Base-by-base conservation (phyloP, 1,140 invertebrate genomes). In the Chlorops oryzae region DNA sequence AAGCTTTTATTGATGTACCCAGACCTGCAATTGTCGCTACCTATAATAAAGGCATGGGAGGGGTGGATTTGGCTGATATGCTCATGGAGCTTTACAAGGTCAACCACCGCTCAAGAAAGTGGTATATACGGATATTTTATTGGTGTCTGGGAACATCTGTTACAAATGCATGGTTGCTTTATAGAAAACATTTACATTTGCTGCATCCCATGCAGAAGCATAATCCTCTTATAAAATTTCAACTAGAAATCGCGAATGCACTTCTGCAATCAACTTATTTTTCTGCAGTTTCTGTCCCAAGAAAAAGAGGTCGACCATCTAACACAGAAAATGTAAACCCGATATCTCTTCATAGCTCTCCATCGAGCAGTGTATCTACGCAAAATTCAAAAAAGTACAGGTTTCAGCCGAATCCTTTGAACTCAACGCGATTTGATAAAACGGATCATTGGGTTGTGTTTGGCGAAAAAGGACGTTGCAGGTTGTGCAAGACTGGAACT, bases 361-460 rank as follows among this genome's bases (percentile, higher is more conserved):
- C 49, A 45, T 47, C 47, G 39, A 55, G 44, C 38, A 47, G 50
- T 43, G 25, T 54, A 28, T 51, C 39, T 43, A 51, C 24, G n/a
- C 20, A 32, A 2, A 37, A 24, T 34, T 41, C 20, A 48, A 45
- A 45, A 43, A 56, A 52, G 27, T 58, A 50, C 7, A 52, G 21
- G 34, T 55, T 57, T 20, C 45, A 50, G 51, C 32, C 32, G 15
- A 23, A 48, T 48, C 45, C 50, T 47, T 18, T 24, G 48, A n/a
- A 20, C 15, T 44, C 32, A 17, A 13, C 27, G 49, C 52, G 49
- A 40, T 52, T 47, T 37, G 52, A 57, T 51, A 49, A 47, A 21
- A 9, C 51, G 52, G 49, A 54, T 41, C 46, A 57, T 49, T 57
- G 49, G 41, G 48, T 51, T 12, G 55, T 54, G 51, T 54, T 54